Conservation (phyloP, 2,797 vertebrate genomes). For the Avahi laniger region DNA sequence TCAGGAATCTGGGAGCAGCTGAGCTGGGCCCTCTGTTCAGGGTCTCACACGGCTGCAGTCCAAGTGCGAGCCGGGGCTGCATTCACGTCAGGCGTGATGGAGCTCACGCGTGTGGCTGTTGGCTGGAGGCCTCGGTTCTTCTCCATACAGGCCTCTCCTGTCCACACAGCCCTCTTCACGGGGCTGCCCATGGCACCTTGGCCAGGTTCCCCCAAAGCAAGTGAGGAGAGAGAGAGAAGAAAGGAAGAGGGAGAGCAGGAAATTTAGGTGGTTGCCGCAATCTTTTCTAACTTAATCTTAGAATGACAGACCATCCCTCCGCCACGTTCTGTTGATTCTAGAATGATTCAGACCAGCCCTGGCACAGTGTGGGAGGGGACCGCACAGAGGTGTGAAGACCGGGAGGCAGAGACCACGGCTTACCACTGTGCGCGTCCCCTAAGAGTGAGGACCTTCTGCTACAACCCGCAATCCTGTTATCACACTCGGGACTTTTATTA, state of each 20-base stretch:
- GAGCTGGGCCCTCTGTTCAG: not conserved
- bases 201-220: not conserved
- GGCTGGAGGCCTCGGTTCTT: not conserved
- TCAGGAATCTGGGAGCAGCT: not conserved
- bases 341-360: not conserved
- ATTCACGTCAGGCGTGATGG: fast-evolving
- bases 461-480: too few species aligned
- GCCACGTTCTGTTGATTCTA: not conserved
- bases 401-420: not conserved
- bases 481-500: not conserved
- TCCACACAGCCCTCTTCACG: not conserved
- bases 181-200: not conserved
- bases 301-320: not conserved
- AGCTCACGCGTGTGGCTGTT: not conserved
- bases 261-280: not conserved
- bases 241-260: not conserved
- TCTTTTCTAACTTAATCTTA: not conserved
- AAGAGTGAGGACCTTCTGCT: not conserved
- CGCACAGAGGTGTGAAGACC: not conserved
- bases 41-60: not conserved
- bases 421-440: not conserved
- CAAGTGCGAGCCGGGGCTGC: not conserved
- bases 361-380: not conserved
- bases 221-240: not conserved
- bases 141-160: not conserved